phyloP scores from a whole-genome alignment of 2,797 vertebrate species.

The Tapirus indicus region DNA sequence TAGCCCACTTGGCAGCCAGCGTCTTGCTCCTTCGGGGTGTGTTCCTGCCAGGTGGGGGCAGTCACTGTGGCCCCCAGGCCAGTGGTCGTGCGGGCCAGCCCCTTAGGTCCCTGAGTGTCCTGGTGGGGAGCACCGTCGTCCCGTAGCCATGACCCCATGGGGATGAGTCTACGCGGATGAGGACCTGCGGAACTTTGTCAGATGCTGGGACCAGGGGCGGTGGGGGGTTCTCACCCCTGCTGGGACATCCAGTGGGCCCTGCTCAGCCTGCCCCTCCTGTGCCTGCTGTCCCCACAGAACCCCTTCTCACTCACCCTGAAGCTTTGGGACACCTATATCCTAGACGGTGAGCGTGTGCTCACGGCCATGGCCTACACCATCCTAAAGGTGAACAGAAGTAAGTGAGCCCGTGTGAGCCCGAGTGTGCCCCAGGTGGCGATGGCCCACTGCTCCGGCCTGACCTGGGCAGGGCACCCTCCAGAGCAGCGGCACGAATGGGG shows the following conservation, averaged over 20 bases:
- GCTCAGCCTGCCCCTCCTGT: not conserved
- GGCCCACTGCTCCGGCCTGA: not conserved
- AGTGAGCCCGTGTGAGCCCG: no score
- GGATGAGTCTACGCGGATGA: not conserved
- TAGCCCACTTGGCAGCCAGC: rapidly evolving
- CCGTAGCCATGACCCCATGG: not conserved
- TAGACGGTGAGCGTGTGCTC: constrained; percentile 92
- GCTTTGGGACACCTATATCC: constrained; percentile 94
- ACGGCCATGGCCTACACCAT: constrained; percentile 93
- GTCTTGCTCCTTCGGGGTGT: rapidly evolving
- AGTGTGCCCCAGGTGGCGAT: no score
- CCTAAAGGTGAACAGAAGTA: constrained; percentile 91
- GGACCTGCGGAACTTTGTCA: rapidly evolving
- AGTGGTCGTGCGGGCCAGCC: rapidly evolving
- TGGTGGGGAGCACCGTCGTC: rapidly evolving
- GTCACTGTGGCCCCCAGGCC: not conserved
- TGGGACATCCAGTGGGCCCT: no score
- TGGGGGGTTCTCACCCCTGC: rapidly evolving
- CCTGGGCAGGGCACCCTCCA: rapidly evolving
- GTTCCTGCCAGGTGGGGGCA: rapidly evolving
- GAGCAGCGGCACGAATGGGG: rapidly evolving
- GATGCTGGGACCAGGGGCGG: no score
- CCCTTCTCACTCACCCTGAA: constrained; percentile 94
- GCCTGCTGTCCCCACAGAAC: constrained; percentile 87
- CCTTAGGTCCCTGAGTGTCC: rapidly evolving